A percentile compares a stretch with the other conserved stretches of the same genome.
These are phyloP conservation scores for Eleginops maclovinus DNA, from an alignment of 2,113 vertebrate genomes.

Conservation along the genomic window DNA sequence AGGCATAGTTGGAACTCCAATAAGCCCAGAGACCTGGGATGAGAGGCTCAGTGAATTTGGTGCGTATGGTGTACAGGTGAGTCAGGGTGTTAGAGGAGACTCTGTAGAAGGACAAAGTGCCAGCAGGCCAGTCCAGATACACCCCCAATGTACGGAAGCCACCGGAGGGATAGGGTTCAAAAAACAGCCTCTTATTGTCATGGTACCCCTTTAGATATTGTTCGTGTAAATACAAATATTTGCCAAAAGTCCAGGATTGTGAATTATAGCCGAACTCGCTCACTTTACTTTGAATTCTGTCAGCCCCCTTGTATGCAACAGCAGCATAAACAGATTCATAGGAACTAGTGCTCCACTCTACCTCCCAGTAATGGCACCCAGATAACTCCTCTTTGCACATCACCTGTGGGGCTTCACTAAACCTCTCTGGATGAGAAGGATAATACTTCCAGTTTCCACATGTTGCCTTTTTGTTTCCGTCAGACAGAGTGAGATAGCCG, in stretches of 20 bases:
- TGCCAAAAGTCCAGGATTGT: background rate
- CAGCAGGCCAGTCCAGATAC: slow-evolving; percentile 20
- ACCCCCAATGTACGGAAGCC: background rate
- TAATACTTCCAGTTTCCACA: no score
- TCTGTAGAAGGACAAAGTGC: slow-evolving; percentile 29
- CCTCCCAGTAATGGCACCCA: background rate
- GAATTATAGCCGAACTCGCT: background rate
- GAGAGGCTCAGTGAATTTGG: no score
- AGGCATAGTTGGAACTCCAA: no score
- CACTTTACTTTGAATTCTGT: fast-evolving
- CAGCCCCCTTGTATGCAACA: background rate
- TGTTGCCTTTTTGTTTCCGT: no score
- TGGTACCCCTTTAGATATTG: no score
- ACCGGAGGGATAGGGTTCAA: fast-evolving
- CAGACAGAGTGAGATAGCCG: no score
- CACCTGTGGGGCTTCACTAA: no score
- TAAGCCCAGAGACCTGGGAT: no score
- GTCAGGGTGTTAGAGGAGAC: background rate
- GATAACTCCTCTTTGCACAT: no score
- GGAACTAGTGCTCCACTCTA: fast-evolving
- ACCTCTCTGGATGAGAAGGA: no score
- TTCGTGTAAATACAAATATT: background rate
- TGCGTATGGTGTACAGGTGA: no score
- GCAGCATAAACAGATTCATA: background rate
- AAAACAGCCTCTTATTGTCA: background rate